Conservation (phyloP, 2,888 invertebrate genomes). For the Amblyteles armatorius region DNA sequence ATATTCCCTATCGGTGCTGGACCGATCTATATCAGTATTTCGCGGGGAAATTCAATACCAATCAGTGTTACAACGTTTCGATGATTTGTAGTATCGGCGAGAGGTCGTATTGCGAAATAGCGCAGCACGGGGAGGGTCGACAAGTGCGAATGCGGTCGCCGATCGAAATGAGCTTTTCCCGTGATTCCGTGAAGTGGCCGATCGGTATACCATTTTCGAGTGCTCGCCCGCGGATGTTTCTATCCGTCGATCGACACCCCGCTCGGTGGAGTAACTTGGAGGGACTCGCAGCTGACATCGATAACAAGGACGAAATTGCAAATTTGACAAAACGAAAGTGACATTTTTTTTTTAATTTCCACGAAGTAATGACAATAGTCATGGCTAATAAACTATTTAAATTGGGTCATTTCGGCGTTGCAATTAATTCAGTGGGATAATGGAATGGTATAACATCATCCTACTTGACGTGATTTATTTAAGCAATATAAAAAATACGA, state of each 20-base stretch:
- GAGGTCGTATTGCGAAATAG: constrained; percentile 8
- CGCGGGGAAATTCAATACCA: constrained; percentile 1
- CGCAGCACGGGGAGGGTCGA: neutral
- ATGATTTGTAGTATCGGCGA: neutral
- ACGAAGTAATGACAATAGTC: no score
- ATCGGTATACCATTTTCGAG: constrained; percentile 9
- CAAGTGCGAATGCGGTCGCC: constrained; percentile 4
- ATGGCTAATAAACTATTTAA: no score
- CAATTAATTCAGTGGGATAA: no score
- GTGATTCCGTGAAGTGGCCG: neutral
- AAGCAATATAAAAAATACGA: no score
- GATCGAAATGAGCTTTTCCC: constrained; percentile 1
- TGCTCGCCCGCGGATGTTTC: neutral
- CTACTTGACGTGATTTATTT: no score
- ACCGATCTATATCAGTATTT: neutral
- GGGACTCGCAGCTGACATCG: neutral
- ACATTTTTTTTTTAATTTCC: neutral
- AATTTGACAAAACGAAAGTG: neutral
- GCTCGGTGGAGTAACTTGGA: neutral
- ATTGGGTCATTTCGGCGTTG: no score
- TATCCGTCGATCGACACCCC: neutral
- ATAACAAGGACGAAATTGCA: neutral
- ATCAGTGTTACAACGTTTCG: constrained; percentile 11
- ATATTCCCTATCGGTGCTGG: neutral
- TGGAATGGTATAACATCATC: no score